Conservation (phyloP, 37 sponge, comb jelly and placozoan species). For the Mnemiopsis leidyi region DNA sequence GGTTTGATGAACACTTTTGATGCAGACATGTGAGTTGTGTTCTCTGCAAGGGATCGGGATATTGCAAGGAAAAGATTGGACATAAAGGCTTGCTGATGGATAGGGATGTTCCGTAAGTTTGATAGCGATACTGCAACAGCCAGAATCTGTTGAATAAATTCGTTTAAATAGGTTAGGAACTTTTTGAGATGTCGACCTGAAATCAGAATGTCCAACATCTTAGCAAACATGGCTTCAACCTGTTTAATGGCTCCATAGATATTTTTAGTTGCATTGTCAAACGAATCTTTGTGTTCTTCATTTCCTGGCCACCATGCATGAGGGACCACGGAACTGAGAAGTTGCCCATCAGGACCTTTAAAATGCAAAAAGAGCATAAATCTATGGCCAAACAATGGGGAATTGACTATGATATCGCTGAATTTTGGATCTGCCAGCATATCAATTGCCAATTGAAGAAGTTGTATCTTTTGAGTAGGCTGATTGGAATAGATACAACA, state of each 20-base stretch:
- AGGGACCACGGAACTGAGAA: slow-evolving; percentile 11
- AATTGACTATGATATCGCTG: not conserved
- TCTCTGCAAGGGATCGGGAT: slow-evolving; percentile 18
- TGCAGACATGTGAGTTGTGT: not conserved
- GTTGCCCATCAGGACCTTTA: slow-evolving; percentile 41
- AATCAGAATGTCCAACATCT: slow-evolving; percentile 22
- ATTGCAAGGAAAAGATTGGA: slow-evolving; percentile 47
- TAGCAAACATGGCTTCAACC: slow-evolving; percentile 45
- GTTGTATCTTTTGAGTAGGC: slow-evolving; percentile 11
- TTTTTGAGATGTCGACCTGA: not conserved
- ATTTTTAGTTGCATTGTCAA: not conserved
- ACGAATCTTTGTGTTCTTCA: slow-evolving; percentile 37
- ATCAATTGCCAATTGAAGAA: slow-evolving; percentile 17
- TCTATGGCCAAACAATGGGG: slow-evolving; percentile 27
- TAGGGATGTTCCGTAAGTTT: slow-evolving; percentile 31
- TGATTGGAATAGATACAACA: slow-evolving; percentile 41
- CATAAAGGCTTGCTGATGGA: slow-evolving; percentile 59
- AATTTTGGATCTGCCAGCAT: slow-evolving; percentile 43
- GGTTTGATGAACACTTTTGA: slow-evolving; percentile 25
- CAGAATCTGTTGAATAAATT: slow-evolving; percentile 3
- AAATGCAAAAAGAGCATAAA: slow-evolving; percentile 31
- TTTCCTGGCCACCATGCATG: slow-evolving; percentile 50
- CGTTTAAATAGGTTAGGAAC: slow-evolving; percentile 6
- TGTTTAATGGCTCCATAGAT: slow-evolving; percentile 43
- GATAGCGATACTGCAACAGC: slow-evolving; percentile 1